Conservation (phyloP, 2,113 vertebrate species). For the Eolophus roseicapilla region DNA sequence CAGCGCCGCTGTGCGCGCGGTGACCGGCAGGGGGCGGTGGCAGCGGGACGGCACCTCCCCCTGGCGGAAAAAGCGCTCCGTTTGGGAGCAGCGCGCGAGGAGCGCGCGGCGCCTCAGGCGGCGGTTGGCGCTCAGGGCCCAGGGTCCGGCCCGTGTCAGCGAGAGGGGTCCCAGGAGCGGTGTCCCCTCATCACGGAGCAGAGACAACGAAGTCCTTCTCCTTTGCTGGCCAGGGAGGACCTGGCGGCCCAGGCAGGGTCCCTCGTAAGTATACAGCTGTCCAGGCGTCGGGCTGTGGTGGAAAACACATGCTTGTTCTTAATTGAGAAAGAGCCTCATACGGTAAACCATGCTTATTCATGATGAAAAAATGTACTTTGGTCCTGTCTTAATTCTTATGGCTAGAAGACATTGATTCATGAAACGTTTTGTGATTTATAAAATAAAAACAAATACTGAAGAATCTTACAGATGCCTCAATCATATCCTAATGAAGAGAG, state of each 20-base stretch:
- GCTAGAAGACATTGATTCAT: not conserved
- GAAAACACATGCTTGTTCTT: not conserved
- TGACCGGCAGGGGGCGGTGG: not conserved
- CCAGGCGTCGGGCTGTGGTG: not conserved
- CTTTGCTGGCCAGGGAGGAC: not conserved
- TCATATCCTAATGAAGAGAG: not conserved
- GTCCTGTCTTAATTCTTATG: not conserved
- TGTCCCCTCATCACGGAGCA: no score
- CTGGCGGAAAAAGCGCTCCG: not conserved
- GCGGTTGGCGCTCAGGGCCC: no score
- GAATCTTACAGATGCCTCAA: not conserved
- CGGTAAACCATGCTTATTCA: not conserved
- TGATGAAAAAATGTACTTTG: not conserved
- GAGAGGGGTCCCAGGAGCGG: no score
- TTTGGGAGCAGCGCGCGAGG: no score
- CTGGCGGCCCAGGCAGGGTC: not conserved
- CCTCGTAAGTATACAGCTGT: no score
- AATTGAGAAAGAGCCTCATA: not conserved
- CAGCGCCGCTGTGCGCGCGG: no score
- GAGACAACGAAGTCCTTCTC: not conserved
- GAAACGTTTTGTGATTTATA: not conserved
- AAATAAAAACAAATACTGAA: not conserved
- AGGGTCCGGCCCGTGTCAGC: no score
- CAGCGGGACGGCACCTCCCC: not conserved
- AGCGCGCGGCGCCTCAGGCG: no score